Conservation (phyloP, 2,797 vertebrate genomes). For the Amazona finschi region DNA sequence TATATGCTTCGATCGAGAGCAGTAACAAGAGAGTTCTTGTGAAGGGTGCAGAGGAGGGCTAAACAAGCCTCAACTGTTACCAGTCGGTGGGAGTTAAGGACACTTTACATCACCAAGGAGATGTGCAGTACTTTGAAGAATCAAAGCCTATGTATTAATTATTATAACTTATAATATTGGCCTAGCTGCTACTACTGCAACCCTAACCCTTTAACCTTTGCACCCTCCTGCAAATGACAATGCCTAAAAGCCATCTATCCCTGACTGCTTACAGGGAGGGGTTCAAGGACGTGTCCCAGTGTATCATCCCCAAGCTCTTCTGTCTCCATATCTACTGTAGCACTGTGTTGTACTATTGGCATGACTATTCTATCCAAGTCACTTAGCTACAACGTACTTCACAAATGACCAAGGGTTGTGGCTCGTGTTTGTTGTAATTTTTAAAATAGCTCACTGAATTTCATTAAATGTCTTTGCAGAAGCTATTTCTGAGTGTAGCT, state of each 20-base stretch:
- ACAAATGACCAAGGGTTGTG: neutral
- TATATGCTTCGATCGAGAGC: neutral
- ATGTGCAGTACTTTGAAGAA: neutral
- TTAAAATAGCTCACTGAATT: constrained; percentile 20
- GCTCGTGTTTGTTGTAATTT: neutral
- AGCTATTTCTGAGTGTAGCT: neutral
- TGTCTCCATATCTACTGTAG: neutral
- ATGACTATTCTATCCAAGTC: neutral
- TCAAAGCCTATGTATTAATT: neutral
- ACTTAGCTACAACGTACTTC: neutral
- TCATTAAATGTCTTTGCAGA: neutral
- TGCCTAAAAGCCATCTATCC: neutral
- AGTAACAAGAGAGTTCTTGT: neutral
- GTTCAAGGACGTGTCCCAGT: neutral
- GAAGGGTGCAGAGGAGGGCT: neutral
- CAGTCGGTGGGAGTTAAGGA: neutral
- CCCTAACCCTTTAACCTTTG: neutral
- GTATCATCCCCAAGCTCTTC: neutral
- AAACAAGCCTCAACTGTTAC: neutral
- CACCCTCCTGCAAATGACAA: neutral
- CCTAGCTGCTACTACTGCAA: neutral
- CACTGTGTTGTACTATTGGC: neutral
- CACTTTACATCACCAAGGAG: neutral
- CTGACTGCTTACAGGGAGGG: neutral
- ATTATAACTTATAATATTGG: neutral